Evolutionary conservation across 2,797 vertebrate genomes (phyloP).

Genomic region (Falco concolor): DNA sequence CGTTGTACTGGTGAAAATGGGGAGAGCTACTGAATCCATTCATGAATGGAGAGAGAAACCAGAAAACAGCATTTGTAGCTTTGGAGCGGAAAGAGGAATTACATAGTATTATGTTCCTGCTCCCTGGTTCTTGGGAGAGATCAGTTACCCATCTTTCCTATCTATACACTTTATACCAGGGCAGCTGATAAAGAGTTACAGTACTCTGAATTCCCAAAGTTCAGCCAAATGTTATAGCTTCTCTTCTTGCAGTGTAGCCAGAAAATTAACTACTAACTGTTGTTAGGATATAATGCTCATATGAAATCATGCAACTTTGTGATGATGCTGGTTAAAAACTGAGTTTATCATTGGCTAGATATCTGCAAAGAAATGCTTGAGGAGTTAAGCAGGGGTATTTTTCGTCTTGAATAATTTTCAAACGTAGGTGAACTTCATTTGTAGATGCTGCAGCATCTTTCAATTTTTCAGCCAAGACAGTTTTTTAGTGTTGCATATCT

Average conservation of each 20-base stretch:
- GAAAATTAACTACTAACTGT: not conserved
- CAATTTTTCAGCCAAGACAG: not conserved
- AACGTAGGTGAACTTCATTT: not conserved
- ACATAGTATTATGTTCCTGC: accelerated
- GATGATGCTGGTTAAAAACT: not conserved
- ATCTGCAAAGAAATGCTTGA: not conserved
- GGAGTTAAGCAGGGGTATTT: not conserved
- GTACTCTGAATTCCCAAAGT: not conserved
- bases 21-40: not conserved
- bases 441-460: not conserved
- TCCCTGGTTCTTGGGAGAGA: not conserved
- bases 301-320: not conserved
- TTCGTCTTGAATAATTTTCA: not conserved
- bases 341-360: not conserved
- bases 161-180: not conserved
- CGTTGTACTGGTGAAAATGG: not conserved
- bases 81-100: not conserved
- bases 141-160: not conserved
- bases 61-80: not conserved
- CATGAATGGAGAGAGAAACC: not conserved
- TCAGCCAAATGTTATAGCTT: not conserved
- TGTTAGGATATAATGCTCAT: not conserved
- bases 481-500: not conserved
- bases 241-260: not conserved
- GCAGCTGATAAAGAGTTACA: not conserved